phyloP scores from a whole-genome alignment of 1,140 invertebrate genomes.

The Periplaneta americana region DNA sequence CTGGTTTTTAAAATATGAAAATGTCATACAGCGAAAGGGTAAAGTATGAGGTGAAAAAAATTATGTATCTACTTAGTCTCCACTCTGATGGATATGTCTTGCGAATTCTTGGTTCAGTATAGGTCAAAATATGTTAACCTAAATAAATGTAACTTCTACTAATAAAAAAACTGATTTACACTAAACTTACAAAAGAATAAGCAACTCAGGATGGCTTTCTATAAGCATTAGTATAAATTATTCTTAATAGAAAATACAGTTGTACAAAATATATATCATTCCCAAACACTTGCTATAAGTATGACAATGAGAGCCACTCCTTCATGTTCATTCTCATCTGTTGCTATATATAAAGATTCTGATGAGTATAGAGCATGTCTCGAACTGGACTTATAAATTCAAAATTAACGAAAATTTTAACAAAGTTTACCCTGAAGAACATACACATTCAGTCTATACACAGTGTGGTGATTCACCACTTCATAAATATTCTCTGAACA shows the following conservation, averaged over 20 bases:
- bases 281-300: background rate
- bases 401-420: background rate
- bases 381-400: background rate
- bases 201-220: background rate
- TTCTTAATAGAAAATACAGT: background rate
- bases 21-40: background rate
- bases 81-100: background rate
- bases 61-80: background rate
- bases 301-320: background rate
- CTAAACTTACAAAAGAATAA: background rate
- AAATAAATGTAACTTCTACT: background rate
- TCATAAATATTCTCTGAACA: background rate
- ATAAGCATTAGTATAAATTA: background rate
- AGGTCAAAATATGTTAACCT: background rate
- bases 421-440: background rate
- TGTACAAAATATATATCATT: background rate
- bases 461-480: background rate
- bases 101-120: background rate
- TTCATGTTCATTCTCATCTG: background rate
- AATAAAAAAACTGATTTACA: background rate
- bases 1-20: background rate
- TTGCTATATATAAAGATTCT: background rate
- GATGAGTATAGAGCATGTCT: background rate
- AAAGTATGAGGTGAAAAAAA: background rate
- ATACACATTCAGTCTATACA: background rate